These are phyloP conservation scores for Triplophysa rosa DNA, from an alignment of 2,113 vertebrate genomes.

Conservation along the genomic window DNA sequence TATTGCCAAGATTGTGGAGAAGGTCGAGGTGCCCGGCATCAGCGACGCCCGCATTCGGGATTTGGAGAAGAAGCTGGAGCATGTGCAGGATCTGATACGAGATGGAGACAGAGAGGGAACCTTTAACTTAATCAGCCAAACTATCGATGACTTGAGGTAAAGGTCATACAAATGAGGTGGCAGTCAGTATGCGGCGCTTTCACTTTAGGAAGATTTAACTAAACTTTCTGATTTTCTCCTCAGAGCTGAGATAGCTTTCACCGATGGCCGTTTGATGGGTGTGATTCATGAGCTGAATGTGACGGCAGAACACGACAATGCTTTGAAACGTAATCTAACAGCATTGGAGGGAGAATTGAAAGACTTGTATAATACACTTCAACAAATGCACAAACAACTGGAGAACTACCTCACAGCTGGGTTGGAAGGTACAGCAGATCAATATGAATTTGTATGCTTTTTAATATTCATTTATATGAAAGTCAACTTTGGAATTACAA, in stretches of 20 bases:
- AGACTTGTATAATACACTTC: constrained; percentile 72
- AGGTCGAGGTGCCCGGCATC: constrained; percentile 47
- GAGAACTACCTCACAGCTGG: constrained; percentile 63
- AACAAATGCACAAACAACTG: constrained; percentile 60
- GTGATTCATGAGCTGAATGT: constrained; percentile 63
- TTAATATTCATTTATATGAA: no score
- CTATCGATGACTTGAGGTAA: constrained; percentile 76
- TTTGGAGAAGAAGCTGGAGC: constrained; percentile 73
- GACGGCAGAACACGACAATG: constrained; percentile 46
- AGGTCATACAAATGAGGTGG: no score
- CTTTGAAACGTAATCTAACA: constrained; percentile 56
- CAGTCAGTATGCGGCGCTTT: background rate
- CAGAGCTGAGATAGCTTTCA: constrained; percentile 70
- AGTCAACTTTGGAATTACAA: no score
- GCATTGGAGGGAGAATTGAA: constrained; percentile 62
- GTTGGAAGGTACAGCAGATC: constrained; percentile 69
- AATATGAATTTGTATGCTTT: no score
- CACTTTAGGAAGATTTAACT: background rate
- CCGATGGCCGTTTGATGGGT: constrained; percentile 65
- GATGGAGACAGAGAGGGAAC: constrained; percentile 53
- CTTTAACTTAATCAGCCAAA: constrained; percentile 68
- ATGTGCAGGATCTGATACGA: constrained; percentile 65
- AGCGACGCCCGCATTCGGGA: constrained; percentile 66
- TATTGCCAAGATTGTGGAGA: constrained; percentile 65
- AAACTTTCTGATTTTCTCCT: background rate